Conservation (phyloP, 2,113 vertebrate species). For the Cairina moschata region DNA sequence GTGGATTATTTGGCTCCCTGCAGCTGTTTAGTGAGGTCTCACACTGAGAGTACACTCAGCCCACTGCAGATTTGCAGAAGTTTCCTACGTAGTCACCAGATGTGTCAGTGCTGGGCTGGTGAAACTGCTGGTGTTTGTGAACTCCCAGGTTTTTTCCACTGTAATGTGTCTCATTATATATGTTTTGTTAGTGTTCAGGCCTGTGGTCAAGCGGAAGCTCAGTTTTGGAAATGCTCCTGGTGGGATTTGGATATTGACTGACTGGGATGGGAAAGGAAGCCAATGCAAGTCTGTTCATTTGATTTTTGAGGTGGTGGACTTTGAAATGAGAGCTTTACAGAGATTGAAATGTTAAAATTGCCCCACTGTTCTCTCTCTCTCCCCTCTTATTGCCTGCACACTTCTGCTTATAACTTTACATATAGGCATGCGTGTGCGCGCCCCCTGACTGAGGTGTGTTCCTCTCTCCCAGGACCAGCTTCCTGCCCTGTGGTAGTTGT, state of each 20-base stretch:
- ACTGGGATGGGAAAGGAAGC: not conserved
- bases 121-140: not conserved
- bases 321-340: not conserved
- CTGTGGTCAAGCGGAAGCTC: not conserved
- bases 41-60: not conserved
- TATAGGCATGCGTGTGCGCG: rapidly evolving
- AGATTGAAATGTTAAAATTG: not conserved
- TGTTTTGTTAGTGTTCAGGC: not conserved
- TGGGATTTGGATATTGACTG: not conserved
- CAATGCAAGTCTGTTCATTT: not conserved
- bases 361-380: not conserved
- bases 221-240: not conserved
- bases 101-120: not conserved
- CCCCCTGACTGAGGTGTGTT: conserved; percentile 18
- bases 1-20: not conserved
- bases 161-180: not conserved
- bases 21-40: not conserved
- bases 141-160: not conserved
- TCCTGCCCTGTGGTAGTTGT: conserved; percentile 1
- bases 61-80: not conserved
- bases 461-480: conserved; percentile 49
- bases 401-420: not conserved
- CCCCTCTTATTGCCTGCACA: not conserved
- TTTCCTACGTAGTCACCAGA: not conserved
- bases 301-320: not conserved